Evolutionary conservation across 2,888 invertebrate genomes (phyloP), one percentile per base, ranked within the genome.

Genomic region (Eremobia ochroleuca): DNA sequence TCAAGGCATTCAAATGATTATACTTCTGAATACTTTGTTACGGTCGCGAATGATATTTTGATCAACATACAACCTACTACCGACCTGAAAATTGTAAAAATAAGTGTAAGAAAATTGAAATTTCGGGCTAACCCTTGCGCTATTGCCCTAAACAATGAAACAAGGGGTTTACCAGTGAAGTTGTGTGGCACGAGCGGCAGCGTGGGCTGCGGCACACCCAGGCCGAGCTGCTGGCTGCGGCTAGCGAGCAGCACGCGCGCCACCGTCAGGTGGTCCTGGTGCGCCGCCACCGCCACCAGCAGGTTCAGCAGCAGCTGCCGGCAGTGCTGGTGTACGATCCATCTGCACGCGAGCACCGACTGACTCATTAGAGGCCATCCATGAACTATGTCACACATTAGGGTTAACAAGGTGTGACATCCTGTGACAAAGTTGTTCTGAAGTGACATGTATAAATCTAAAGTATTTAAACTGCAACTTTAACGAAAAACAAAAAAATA

Each of bases 291-390:
- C 0, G 99, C 98, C 75, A 99, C 98, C 91, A 99, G 97, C 83
- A 99, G 97, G 96, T 99, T 99, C 85, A 99, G 97, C 77, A 99
- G 97, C 86, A 99, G 97, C 93, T 99, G 98, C 91, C 99, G 98
- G 95, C 99, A 99, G 94, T 99, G 99, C 92, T 99, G 99, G 91
- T 99, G 98, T 4, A 99, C 99, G 83, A 99, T 97, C 84, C 98
- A 98, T 70, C 98, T 97, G 86, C 9, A 77, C 8, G 67, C 58
- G 28, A 73, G 4, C 66, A 72, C n/a, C 37, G n/a, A 37, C n/a
- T 37, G 34, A 13, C 21, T 55, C 55, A 55, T 68, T 68, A 37
- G 21, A 55, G 34, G 55, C 13, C 55, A 18, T n/a, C 34, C 67
- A 37, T 37, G 21, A 55, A 34, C 37, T n/a, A 37, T 6, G 34